phyloP scores from a whole-genome alignment of 2,113 vertebrate genomes.

The Cebus imitator region DNA sequence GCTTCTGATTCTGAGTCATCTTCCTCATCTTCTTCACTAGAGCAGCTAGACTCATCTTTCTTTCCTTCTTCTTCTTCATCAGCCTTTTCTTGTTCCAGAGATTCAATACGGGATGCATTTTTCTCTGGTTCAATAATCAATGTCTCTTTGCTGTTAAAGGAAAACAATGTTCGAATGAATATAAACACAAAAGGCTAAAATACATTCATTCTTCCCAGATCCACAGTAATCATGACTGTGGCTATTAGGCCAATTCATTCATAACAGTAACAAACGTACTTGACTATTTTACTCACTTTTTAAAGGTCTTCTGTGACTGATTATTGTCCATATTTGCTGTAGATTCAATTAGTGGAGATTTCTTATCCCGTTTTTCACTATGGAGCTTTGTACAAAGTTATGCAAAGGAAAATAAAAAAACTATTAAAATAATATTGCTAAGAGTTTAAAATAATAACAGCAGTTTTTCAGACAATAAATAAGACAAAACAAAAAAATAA shows the following conservation, averaged over 20 bases:
- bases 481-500: not conserved
- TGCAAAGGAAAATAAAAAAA: constrained; percentile 48
- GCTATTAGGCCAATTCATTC: not conserved
- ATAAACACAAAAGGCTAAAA: constrained; percentile 57
- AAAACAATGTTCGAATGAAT: constrained; percentile 56
- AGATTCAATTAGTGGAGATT: constrained; percentile 96
- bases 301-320: constrained; percentile 93
- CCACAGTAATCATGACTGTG: not conserved
- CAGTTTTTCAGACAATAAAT: not conserved
- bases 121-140: constrained; percentile 96
- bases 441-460: constrained; percentile 12
- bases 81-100: constrained; percentile 95
- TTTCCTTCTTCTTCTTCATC: constrained; percentile 95
- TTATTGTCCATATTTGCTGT: constrained; percentile 96
- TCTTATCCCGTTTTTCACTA: constrained; percentile 96
- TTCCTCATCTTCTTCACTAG: constrained; percentile 98
- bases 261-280: not conserved
- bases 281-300: constrained; percentile 89
- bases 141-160: constrained; percentile 91
- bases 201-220: not conserved
- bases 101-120: constrained; percentile 92
- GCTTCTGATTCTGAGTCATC: constrained; percentile 98
- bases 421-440: constrained; percentile 28
- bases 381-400: constrained; percentile 87
- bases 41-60: constrained; percentile 99